phyloP scores from a whole-genome alignment of 2,797 vertebrate species.

The Silurus aristotelis region DNA sequence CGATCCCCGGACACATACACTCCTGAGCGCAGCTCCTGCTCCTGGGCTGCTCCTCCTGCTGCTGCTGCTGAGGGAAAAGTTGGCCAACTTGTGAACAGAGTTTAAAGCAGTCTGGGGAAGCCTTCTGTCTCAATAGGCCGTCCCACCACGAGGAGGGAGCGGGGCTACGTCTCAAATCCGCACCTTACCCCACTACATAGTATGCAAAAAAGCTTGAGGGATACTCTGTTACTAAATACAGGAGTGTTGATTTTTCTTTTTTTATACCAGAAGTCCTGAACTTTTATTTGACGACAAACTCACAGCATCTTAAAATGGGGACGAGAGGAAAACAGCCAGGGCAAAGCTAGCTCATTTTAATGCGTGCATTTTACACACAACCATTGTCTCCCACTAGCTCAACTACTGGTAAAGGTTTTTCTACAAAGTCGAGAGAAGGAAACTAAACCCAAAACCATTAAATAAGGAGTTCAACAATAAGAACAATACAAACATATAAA shows the following conservation, averaged over 20 bases:
- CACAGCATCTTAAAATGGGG: neutral
- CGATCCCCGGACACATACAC: neutral
- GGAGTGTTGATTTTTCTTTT: neutral
- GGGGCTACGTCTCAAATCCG: conserved; percentile 3
- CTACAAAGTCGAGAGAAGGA: neutral
- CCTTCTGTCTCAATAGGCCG: conserved; percentile 25
- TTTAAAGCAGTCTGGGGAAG: conserved; percentile 37
- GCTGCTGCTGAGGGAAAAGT: conserved; percentile 56
- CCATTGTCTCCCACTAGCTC: neutral
- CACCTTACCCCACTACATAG: neutral
- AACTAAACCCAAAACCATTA: neutral
- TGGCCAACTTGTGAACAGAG: conserved; percentile 48
- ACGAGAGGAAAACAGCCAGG: neutral
- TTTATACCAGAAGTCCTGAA: neutral
- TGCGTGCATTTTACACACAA: neutral
- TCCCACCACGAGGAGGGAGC: conserved; percentile 58
- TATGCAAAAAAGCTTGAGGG: too few relatives aligned
- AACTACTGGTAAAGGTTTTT: neutral
- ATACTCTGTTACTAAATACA: neutral
- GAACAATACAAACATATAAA: neutral
- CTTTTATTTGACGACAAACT: neutral
- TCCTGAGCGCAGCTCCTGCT: neutral
- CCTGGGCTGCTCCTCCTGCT: too few relatives aligned
- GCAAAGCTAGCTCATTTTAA: neutral
- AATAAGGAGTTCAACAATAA: neutral